Base-by-base conservation (phyloP, 2,113 vertebrate genomes). In the Pitta sordida region DNA sequence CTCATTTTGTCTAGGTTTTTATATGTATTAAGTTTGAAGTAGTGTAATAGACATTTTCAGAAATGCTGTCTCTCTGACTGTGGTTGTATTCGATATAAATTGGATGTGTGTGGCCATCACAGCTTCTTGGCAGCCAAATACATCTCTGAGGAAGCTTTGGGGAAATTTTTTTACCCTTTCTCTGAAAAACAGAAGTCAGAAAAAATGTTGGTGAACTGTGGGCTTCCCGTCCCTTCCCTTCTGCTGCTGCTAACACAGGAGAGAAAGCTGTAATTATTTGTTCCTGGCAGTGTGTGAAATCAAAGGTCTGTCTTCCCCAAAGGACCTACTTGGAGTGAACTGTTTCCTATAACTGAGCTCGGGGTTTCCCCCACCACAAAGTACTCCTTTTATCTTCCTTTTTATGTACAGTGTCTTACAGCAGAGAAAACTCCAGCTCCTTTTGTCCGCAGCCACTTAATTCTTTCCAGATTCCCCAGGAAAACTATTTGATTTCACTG, bases 361-460 rank as follows among this genome's bases (percentile, higher is more conserved):
- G 3, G 68, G 63, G 32, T 55, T 96, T 94, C 39, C 89, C 87
- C 67, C 27, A 76, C 78, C 70, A n/a, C 62, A 44, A 86, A 92
- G 75, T 93, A 83, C 83, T 93, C 43, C 67, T 91, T 96, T 96
- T 79, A 23, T 74, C 70, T 96, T 96, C 91, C 67, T 80, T 87
- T 83, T 88, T 83, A 32, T 70, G 27, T 39, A 32, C n/a, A 51
- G 46, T 26, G 15, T 55, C 86, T 83, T 94, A 83, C 86, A 88
- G 43, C 36, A 87, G 81, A 92, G 94, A 91, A 94, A 95, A 43
- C 46, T 91, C 75, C 84, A 70, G 17, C 21, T 80, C 30, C 48
- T 90, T 85, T 52, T 67, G 62, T 26, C 27, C 32, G 20, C 7
- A 0, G 2, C 36, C 39, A 30, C 52, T 93, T 87, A 93, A 83